Conservation (phyloP, 2,888 invertebrate species). For the Machimus rusticus region DNA sequence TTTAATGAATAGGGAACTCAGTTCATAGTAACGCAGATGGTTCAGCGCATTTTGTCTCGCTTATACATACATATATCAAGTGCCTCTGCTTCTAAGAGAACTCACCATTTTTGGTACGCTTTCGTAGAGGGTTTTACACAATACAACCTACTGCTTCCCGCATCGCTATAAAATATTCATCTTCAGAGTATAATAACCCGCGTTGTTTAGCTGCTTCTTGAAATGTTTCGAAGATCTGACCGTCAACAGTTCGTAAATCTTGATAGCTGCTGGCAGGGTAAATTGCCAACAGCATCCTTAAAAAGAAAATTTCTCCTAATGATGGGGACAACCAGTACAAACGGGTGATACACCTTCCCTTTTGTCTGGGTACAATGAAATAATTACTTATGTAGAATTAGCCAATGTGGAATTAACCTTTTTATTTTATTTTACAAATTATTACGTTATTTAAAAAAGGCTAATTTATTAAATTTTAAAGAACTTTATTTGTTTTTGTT, state of each 20-base stretch:
- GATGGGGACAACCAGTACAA: neutral
- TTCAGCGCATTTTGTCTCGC: too few species aligned
- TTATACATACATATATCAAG: too few species aligned
- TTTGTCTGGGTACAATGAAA: neutral
- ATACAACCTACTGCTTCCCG: neutral
- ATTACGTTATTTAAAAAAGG: too few species aligned
- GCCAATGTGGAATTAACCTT: too few species aligned
- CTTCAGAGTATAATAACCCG: neutral
- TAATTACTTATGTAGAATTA: neutral
- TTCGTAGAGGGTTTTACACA: too few species aligned
- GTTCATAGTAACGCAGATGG: too few species aligned
- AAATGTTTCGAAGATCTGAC: neutral
- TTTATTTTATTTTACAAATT: too few species aligned
- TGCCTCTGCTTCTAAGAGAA: too few species aligned
- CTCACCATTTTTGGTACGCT: too few species aligned
- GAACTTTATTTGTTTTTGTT: too few species aligned
- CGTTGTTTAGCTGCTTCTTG: neutral
- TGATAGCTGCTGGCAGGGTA: neutral
- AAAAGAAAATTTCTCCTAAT: neutral
- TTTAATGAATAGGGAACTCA: too few species aligned
- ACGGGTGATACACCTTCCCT: neutral
- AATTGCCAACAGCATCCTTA: neutral
- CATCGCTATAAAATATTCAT: neutral
- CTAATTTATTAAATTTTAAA: too few species aligned
- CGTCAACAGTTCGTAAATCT: neutral